Percentiles rank a stretch among this genome's conserved stretches.
phyloP scores from a whole-genome alignment of 2,797 vertebrate genomes.

The Dermochelys coriacea region DNA sequence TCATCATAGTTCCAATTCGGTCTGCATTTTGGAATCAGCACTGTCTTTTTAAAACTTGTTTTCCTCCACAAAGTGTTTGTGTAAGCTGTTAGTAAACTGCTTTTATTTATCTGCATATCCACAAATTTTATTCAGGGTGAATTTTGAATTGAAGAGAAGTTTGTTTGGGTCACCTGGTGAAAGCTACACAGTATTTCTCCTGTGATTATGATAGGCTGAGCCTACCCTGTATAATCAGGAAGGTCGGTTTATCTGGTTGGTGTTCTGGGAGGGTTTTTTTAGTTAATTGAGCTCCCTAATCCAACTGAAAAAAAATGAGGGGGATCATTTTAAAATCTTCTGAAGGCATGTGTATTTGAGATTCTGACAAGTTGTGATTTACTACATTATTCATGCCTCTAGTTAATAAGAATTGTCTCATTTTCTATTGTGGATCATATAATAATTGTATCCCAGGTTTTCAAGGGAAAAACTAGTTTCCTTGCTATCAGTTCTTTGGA shows the following conservation, averaged over 20 bases:
- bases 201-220: background rate
- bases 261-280: background rate
- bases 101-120: background rate
- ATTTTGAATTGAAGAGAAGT: background rate
- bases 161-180: background rate
- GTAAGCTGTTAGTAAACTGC: background rate
- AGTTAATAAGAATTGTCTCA: background rate
- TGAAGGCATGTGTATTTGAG: background rate
- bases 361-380: background rate
- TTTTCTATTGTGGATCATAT: slow-evolving; percentile 33
- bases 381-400: background rate
- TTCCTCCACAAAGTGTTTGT: background rate
- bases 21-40: background rate
- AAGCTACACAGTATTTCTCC: background rate
- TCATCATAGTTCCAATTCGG: background rate
- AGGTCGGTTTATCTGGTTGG: background rate
- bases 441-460: background rate
- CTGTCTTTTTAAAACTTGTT: background rate
- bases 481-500: background rate
- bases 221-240: background rate
- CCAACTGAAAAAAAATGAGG: background rate
- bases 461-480: background rate
- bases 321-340: background rate
- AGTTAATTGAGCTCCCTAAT: slow-evolving; percentile 19
- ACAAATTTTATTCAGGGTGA: background rate